Conservation (phyloP, 1,140 invertebrate species). For the Uloborus diversus region DNA sequence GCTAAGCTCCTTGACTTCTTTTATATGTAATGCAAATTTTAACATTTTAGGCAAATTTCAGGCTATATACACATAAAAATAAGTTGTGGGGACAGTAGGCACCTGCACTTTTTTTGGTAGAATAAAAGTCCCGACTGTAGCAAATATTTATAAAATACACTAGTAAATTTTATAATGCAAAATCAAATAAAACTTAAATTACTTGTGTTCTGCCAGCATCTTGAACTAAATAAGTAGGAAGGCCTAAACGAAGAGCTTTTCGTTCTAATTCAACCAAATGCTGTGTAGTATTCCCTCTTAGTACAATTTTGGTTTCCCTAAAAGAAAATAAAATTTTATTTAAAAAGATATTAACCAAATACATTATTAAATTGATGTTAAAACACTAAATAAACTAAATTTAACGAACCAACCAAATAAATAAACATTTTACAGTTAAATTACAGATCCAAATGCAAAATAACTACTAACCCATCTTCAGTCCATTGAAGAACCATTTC, state of each 20-base stretch:
- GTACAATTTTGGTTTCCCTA: conserved; percentile 72
- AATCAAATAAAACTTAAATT: background rate
- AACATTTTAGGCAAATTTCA: no score
- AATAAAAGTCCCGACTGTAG: no score
- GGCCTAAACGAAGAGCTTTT: conserved; percentile 66
- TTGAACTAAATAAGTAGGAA: conserved; percentile 71
- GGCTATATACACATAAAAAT: no score
- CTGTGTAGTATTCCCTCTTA: conserved; percentile 70
- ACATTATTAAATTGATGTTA: background rate
- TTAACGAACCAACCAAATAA: no score
- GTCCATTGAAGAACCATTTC: conserved; percentile 69
- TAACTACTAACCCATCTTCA: conserved; percentile 67
- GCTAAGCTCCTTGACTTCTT: no score
- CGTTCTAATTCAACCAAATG: conserved; percentile 70
- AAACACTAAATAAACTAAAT: conserved; percentile 56
- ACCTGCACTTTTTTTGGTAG: no score
- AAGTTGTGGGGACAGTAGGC: no score
- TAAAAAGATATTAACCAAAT: background rate
- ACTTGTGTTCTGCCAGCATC: conserved; percentile 75
- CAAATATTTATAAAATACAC: no score
- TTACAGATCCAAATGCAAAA: background rate
- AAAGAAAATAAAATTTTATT: background rate
- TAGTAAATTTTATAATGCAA: no score
- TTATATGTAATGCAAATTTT: no score
- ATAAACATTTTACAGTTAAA: background rate